phyloP scores from a whole-genome alignment of 2,888 invertebrate genomes.

The Netelia melanura region DNA sequence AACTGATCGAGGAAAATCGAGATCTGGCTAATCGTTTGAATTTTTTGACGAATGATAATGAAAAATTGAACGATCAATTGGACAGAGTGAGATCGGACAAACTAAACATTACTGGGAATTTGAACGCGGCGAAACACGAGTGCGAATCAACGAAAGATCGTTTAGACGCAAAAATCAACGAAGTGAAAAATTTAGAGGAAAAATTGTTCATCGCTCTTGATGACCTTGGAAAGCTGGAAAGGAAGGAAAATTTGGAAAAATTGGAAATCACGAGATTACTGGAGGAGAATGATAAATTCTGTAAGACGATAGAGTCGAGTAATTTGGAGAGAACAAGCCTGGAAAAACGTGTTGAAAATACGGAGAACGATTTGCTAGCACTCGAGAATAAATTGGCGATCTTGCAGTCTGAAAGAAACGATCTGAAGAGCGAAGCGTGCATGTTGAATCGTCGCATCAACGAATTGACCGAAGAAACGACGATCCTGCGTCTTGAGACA shows the following conservation, averaged over 20 bases:
- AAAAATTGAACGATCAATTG: constrained; percentile 67
- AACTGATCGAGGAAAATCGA: constrained; percentile 64
- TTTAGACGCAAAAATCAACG: constrained; percentile 43
- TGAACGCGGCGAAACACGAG: constrained; percentile 69
- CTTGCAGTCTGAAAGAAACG: constrained; percentile 53
- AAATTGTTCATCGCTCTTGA: constrained; percentile 31
- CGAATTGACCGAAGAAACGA: constrained; percentile 51
- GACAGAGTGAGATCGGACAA: constrained; percentile 68
- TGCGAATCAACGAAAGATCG: constrained; percentile 63
- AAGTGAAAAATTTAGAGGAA: constrained; percentile 42
- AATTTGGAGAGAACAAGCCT: constrained; percentile 38
- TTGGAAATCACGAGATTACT: constrained; percentile 30
- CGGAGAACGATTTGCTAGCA: constrained; percentile 48
- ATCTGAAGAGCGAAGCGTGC: constrained; percentile 35
- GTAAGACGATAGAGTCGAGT: constrained; percentile 26
- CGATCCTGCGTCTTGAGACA: constrained; percentile 5
- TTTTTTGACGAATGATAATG: constrained; percentile 68
- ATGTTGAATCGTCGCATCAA: constrained; percentile 25
- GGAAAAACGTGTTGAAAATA: constrained; percentile 54
- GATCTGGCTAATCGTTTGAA: constrained; percentile 64
- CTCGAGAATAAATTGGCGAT: constrained; percentile 44
- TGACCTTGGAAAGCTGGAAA: constrained; percentile 53
- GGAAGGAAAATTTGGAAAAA: constrained; percentile 41
- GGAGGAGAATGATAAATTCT: constrained; percentile 22
- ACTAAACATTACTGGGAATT: constrained; percentile 68